Base-by-base conservation (phyloP, 2,113 vertebrate genomes). In the Aplodontia rufa region DNA sequence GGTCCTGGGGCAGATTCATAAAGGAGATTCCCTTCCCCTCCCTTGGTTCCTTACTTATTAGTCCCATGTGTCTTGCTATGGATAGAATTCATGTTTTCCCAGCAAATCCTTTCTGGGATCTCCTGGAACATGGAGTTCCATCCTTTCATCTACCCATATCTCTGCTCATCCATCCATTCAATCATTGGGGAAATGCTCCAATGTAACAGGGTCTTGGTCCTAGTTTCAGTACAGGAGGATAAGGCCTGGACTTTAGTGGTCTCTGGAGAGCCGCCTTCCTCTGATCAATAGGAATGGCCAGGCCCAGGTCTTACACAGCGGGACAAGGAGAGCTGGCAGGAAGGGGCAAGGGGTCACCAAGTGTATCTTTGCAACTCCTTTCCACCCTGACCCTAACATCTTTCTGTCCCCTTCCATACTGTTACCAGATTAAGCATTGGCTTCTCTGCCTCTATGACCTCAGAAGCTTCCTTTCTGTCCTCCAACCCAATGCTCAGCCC, bases 101-200 rank as follows among this genome's bases (percentile, higher is more conserved):
- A 40, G 26, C 8, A 8, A 75, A 32, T 8, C 45, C 12, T 42
- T 20, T 40, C 53, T 53, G 24, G 14, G 30, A 10, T 58, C 42
- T 28, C 42, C 22, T 81, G 37, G 58, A 35, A n/a, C n/a, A n/a
- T n/a, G n/a, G n/a, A n/a, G n/a, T n/a, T n/a, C n/a, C n/a, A n/a
- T n/a, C n/a, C n/a, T n/a, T n/a, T n/a, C 8, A 4, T 12, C 40
- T 5, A 8, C 10, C 26, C 28, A 26, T n/a, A 20, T 6, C 0
- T 35, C 26, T 35, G 2, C 2, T 40, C 7, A 22, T 2, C 35
- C 45, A 6, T 1, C 11, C 2, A 4, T 24, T 45, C 13, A 20
- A 2, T 14, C 76, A 45, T 62, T 19, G 2, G 45, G 19, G 7
- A 28, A 16, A 45, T 13, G 7, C 11, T 26, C 30, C 11, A 66